Percentiles rank a stretch among this genome's conserved stretches.
These are phyloP conservation scores for Meloidogyne hapla DNA, from an alignment of 1,140 invertebrate species.

Conservation along the genomic window DNA sequence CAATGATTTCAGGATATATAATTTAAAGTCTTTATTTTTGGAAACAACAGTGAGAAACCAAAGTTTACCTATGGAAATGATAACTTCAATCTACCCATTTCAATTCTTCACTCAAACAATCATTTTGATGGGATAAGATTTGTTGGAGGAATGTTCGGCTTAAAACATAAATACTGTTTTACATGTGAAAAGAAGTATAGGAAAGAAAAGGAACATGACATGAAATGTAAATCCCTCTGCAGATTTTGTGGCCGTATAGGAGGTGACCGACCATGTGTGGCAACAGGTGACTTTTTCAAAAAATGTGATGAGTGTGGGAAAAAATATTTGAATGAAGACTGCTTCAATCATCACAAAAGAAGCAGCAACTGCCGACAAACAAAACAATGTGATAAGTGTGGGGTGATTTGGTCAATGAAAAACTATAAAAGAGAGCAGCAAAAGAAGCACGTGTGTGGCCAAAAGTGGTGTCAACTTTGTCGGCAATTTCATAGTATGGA, in stretches of 20 bases:
- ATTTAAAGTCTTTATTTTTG: constrained; percentile 13
- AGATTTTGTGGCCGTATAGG: background rate
- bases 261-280: background rate
- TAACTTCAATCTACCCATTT: background rate
- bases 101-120: background rate
- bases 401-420: background rate
- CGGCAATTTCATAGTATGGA: background rate
- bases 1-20: background rate
- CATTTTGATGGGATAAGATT: constrained; percentile 3
- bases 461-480: background rate
- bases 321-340: background rate
- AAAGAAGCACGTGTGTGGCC: background rate
- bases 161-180: background rate
- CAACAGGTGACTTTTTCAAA: too few species aligned
- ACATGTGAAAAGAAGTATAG: background rate
- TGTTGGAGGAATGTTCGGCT: constrained; percentile 4
- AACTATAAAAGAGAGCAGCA: background rate
- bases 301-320: background rate
- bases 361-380: background rate
- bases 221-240: background rate
- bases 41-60: background rate
- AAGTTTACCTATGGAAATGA: constrained; percentile 6
- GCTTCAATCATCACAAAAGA: background rate
- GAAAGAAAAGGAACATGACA: background rate
- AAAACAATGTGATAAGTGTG: constrained; percentile 4